phyloP scores from a whole-genome alignment of 2,888 invertebrate species.

The Malachius bipustulatus region DNA sequence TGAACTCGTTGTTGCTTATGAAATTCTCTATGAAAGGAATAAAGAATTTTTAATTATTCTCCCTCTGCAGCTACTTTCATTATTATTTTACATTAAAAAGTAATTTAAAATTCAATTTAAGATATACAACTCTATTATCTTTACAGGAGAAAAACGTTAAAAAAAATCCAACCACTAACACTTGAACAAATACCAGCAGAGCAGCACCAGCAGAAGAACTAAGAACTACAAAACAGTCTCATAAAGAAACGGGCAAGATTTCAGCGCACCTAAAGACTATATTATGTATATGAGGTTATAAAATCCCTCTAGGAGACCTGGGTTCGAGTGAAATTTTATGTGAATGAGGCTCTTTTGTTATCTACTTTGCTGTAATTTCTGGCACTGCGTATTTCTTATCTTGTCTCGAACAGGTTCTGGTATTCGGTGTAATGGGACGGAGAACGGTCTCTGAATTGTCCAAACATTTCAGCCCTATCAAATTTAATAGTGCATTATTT shows the following conservation, averaged over 20 bases:
- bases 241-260: constrained; percentile 23
- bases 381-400: constrained; percentile 29
- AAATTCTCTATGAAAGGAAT: too few species aligned
- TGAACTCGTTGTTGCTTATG: too few species aligned
- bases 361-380: constrained; percentile 28
- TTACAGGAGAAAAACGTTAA: too few species aligned
- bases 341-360: constrained; percentile 26
- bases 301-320: constrained; percentile 22
- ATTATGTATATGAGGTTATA: constrained; percentile 30
- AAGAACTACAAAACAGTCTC: too few species aligned
- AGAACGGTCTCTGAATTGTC: constrained; percentile 15
- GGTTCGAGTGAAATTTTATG: constrained; percentile 31
- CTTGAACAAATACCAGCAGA: too few species aligned
- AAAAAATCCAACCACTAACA: too few species aligned
- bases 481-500: constrained; percentile 3
- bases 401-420: constrained; percentile 23
- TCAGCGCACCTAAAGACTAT: constrained; percentile 26
- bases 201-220: too few species aligned
- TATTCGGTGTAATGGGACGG: constrained; percentile 17
- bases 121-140: too few species aligned
- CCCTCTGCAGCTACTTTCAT: too few species aligned
- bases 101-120: too few species aligned
- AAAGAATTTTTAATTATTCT: too few species aligned
- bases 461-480: background rate
- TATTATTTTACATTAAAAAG: too few species aligned